Evolutionary conservation across 1,140 invertebrate genomes (phyloP), one percentile per base, ranked within the genome.

Genomic region (Trissolcus basalis): DNA sequence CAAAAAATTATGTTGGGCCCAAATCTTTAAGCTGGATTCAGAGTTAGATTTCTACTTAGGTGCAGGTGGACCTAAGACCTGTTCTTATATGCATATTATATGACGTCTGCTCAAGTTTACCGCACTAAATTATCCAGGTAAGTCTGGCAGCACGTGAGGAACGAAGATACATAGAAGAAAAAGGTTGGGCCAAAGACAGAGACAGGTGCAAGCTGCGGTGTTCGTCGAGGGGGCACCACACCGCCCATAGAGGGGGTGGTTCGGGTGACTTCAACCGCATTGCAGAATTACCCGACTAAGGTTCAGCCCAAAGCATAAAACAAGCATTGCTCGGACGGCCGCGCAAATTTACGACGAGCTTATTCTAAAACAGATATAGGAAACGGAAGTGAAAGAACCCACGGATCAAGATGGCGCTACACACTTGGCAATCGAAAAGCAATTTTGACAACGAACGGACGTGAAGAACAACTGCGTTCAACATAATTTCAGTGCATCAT

Each of bases 201-300:
- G 69, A 71, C 72, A 65, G 39, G 27, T 41, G 72, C 33, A 33
- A 8, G 15, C 48, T 70, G 41, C 73, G 78, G 65, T 43, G 44
- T 15, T 43, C 39, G 32, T 61, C 49, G 13, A 50, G 63, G 32
- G 68, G 36, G 60, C 51, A 43, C 39, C 41, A 44, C 44, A 45
- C 49, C 47, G 36, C 33, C 36, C 10, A 60, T 47, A 50, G 7
- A 32, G 53, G 68, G 51, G 45, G 13, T 56, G 41, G 63, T 80
- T 75, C 74, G 78, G 74, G 79, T 68, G 69, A 51, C 78, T 82
- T 81, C 79, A 82, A 87, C 86, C 83, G 85, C 85, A 86, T 85
- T 86, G 86, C 84, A 87, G 84, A 85, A 87, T 86, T 86, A 86
- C 83, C 83, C 83, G 68, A 81, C 77, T 81, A 82, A 82, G 80